Conservation (phyloP, 2,797 vertebrate species). For the Cynopterus sphinx region DNA sequence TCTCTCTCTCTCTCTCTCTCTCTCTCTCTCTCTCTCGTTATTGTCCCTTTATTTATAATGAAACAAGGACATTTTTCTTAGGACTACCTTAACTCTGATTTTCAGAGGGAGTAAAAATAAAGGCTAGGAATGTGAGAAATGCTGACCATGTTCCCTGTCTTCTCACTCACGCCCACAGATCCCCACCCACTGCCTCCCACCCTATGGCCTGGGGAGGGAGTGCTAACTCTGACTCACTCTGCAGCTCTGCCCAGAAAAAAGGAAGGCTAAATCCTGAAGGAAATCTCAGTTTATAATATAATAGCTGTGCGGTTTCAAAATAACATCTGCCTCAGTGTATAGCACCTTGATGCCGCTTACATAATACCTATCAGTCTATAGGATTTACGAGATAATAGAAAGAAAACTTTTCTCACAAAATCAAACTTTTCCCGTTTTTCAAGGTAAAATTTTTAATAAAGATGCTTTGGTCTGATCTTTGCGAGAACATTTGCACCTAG, state of each 20-base stretch:
- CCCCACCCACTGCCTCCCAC: not conserved
- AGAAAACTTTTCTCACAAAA: slow-evolving; percentile 26
- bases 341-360: not conserved
- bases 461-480: not conserved
- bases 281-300: slow-evolving; percentile 34
- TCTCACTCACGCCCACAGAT: fast-evolving
- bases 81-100: not conserved
- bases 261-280: slow-evolving; percentile 19
- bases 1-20: not conserved
- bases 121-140: not conserved
- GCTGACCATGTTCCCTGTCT: fast-evolving
- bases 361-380: not conserved
- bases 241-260: not conserved
- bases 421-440: slow-evolving; percentile 16
- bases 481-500: not conserved
- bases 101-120: not conserved
- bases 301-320: slow-evolving; percentile 19
- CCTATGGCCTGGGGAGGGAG: not conserved
- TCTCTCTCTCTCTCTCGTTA: not conserved
- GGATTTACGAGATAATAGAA: slow-evolving; percentile 63
- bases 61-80: not conserved
- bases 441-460: slow-evolving; percentile 49
- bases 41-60: not conserved
- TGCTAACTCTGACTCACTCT: not conserved
- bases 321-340: not conserved